Base-by-base conservation (phyloP, 2,888 invertebrate genomes). In the Perizoma flavofasciatum region DNA sequence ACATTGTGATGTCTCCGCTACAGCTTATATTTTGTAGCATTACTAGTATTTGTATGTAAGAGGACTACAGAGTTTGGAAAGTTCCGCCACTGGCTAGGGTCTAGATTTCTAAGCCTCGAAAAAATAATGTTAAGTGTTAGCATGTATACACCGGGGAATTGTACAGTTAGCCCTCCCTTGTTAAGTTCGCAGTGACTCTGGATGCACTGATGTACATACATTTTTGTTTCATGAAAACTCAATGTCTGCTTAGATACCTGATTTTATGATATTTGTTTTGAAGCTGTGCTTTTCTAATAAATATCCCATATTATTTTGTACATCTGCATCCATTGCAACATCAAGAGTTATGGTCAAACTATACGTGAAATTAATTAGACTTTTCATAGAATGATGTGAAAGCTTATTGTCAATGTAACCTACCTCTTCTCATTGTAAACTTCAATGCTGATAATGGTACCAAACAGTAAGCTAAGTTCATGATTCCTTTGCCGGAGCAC, bases 81-180 rank as follows among this genome's bases (percentile, higher is more conserved):
- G 89, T 87, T 85, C 83, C 79, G 85, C 88, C 87, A 76, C 84
- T 83, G 88, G 87, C 86, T 89, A 87, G 85, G 86, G 84, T 87
- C 86, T 89, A 86, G 85, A 80, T 86, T 84, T 85, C 87, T 88
- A 85, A 86, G 89, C 89, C 90, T 85, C 83, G 79, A 87, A 84
- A 87, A 86, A 86, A 86, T 89, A 90, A 89, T 89, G 84, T 90
- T 91, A 92, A 91, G 91, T 91, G 91, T 92, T 91, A 92, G 91
- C 88, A 85, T 87, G 89, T 91, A 90, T 91, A 82, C 88, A 89
- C 84, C 74, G 78, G 91, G 90, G 91, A 91, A 90, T 91, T 92
- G 92, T 92, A 92, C 92, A 92, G 91, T 90, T 92, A 92, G 91
- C 88, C 89, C 90, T 89, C 91, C 91, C 91, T 90, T 81, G 88